Conservation (phyloP, 64 coral and sea anemone genomes). For the Pocillopora verrucosa region DNA sequence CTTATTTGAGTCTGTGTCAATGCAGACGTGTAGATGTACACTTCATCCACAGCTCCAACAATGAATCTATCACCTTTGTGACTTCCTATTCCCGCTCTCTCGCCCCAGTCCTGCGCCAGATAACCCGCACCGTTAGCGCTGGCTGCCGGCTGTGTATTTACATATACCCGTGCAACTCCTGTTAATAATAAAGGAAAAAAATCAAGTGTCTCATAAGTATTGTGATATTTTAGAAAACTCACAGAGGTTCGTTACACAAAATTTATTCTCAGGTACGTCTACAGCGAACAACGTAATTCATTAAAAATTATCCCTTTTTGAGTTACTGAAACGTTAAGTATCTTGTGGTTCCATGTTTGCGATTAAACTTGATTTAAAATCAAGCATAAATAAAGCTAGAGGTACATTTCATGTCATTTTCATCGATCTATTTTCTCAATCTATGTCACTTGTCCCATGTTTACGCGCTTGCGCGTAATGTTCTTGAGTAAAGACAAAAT, state of each 20-base stretch:
- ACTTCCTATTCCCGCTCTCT: slow-evolving; percentile 58
- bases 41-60: slow-evolving; percentile 62
- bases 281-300: too few species aligned
- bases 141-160: slow-evolving; percentile 52
- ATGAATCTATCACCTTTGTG: slow-evolving; percentile 63
- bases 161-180: slow-evolving; percentile 70
- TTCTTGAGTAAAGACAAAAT: too few species aligned
- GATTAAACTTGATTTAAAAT: too few species aligned
- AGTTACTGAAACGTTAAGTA: too few species aligned
- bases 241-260: not conserved
- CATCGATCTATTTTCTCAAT: not conserved
- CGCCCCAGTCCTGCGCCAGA: slow-evolving; percentile 62
- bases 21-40: slow-evolving; percentile 68
- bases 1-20: slow-evolving; percentile 38
- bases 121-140: slow-evolving; percentile 35
- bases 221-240: not conserved
- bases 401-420: not conserved
- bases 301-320: too few species aligned
- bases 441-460: not conserved
- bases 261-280: not conserved
- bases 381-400: too few species aligned
- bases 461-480: too few species aligned
- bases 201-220: not conserved
- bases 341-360: too few species aligned
- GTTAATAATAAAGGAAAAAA: not conserved